Evolutionary conservation across 2,113 vertebrate genomes (phyloP), one percentile per base, ranked within the genome.

Genomic region (Paedocypris sp.): DNA sequence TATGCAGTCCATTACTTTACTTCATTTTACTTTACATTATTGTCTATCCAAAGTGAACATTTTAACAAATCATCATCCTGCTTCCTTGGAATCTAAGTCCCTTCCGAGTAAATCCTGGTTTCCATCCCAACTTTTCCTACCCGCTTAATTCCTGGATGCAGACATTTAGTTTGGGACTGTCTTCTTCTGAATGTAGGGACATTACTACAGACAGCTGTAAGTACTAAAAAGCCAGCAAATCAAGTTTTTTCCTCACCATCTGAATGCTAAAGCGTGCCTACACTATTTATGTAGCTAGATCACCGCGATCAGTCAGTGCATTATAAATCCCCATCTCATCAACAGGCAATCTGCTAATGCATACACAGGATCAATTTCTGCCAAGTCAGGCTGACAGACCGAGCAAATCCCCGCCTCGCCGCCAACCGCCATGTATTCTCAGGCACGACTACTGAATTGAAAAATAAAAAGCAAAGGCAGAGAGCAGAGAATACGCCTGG

Each of bases 311-410:
- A 77, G 75, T 77, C 76, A 79, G 73, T 42, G 64, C 56, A 48
- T 71, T 78, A 83, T 84, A 83, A 85, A 87, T 85, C 80, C 74
- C 62, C 32, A 62, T 47, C 77, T 82, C 83, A 84, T 87, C 85
- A 85, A 87, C 83, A 84, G 73, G 74, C 81, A 87, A 85, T 87
- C 82, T 79, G 75, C 83, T 87, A 86, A 87, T 85, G 84, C 77
- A 79, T 72, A 74, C 66, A 12, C 57, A 69, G 49, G 72, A 85
- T 87, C 82, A 82, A 84, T 86, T 78, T 74, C 75, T 77, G 72
- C 77, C 70, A 49, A 66, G 73, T 71, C 56, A 68, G 67, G 73
- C 69, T 66, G 65, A 76, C 71, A 74, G 47, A 69, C 60, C 54
- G 62, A 76, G 53, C 68, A 58, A 68, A 75, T 75, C 53, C 66